These are phyloP conservation scores for Dasyprocta punctata DNA, from an alignment of 2,113 vertebrate species.

Conservation along the genomic window DNA sequence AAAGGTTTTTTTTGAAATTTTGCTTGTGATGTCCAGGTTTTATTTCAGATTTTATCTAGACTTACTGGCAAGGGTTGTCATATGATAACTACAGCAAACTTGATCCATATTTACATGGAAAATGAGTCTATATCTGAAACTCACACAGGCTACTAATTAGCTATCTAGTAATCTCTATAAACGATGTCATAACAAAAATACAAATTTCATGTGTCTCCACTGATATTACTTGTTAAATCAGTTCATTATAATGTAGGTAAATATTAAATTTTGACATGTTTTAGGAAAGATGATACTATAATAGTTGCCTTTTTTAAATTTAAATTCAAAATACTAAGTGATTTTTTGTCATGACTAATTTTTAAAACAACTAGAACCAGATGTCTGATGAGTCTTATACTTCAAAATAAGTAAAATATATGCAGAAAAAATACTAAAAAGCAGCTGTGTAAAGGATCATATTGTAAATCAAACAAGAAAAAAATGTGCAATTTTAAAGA, in stretches of 20 bases:
- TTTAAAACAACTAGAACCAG: neutral
- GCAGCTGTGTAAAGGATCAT: neutral
- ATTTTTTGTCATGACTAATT: neutral
- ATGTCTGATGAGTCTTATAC: neutral
- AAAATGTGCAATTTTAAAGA: neutral
- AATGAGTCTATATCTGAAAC: constrained; percentile 81
- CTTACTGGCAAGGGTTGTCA: constrained; percentile 71
- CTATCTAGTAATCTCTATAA: constrained; percentile 55
- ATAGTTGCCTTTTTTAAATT: neutral
- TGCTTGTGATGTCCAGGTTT: neutral
- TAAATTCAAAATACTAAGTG: neutral
- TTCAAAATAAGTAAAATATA: neutral
- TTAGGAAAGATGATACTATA: neutral
- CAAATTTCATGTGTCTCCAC: neutral
- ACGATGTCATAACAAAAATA: constrained; percentile 69
- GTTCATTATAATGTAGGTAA: neutral
- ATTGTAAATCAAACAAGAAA: constrained; percentile 33
- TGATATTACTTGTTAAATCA: neutral
- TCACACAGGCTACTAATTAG: constrained; percentile 78
- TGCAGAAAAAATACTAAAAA: constrained; percentile 18
- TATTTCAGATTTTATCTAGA: constrained; percentile 55
- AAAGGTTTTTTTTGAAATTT: neutral
- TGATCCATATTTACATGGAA: constrained; percentile 68
- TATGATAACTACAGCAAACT: constrained; percentile 70
- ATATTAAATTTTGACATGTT: neutral